Conservation (phyloP, 2,888 invertebrate species). For the Agrotis segetum region DNA sequence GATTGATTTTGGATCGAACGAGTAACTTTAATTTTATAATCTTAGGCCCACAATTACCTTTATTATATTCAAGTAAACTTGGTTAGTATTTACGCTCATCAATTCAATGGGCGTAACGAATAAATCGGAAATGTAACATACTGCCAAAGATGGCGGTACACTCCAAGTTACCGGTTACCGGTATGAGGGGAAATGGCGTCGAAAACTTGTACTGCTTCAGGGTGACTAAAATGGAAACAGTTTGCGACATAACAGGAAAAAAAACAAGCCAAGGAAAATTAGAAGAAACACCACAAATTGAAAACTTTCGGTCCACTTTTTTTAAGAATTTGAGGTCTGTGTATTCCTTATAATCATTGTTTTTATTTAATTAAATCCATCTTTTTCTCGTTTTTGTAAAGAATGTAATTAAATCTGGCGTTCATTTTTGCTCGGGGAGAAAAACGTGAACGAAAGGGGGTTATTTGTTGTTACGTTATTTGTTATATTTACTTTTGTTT, state of each 20-base stretch:
- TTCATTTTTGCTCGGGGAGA: background rate
- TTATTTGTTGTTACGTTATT: background rate
- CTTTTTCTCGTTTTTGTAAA: background rate
- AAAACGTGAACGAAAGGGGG: background rate
- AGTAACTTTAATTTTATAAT: too few relatives aligned
- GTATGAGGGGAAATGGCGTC: background rate
- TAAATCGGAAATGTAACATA: slow-evolving; percentile 7
- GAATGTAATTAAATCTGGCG: background rate
- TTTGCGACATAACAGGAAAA: background rate
- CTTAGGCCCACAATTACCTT: too few relatives aligned
- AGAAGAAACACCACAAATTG: background rate
- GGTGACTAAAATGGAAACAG: slow-evolving; percentile 2
- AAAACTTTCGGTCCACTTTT: background rate
- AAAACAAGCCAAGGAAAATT: slow-evolving; percentile 1
- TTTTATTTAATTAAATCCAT: slow-evolving; percentile 18
- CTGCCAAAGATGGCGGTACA: background rate
- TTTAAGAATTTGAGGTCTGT: background rate
- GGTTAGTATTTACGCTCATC: background rate
- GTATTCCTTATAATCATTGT: slow-evolving; percentile 12
- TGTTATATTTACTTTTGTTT: background rate
- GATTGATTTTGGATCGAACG: too few relatives aligned
- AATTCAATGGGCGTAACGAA: background rate
- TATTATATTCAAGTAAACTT: background rate
- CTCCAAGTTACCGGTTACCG: slow-evolving; percentile 9
- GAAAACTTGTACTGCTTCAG: slow-evolving; percentile 9